Evolutionary conservation across 2,888 invertebrate species (phyloP), one percentile per base, ranked within the genome.

Genomic region (Xestia sexstrigata): DNA sequence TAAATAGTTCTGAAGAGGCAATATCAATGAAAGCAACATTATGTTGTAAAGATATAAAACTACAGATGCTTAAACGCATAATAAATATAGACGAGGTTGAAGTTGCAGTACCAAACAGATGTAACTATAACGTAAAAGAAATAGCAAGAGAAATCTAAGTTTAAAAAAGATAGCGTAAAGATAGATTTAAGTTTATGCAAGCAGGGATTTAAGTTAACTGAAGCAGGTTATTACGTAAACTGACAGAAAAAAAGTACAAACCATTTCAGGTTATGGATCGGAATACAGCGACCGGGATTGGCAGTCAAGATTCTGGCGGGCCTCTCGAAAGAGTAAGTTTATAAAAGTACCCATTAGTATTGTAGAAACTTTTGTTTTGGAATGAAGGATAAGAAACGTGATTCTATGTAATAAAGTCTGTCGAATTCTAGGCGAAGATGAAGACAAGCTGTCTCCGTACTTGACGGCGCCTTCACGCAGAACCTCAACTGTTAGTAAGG

Each of bases 211-310:
- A n/a, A n/a, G n/a, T n/a, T n/a, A n/a, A n/a, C n/a, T n/a, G n/a
- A 73, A 68, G 81, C 82, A 85, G 74, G 74, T 39, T 77, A 42
- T 76, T 45, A 77, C 71, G 68, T 66, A 65, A 85, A 65, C 74
- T 79, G 73, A 82, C 47, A 80, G 86, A 85, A 80, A 79, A 80
- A 76, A 81, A 87, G 85, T 55, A 78, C 81, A 75, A 85, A 83
- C 78, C 89, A 70, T 85, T 90, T 85, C 97, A 97, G 98, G 98
- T 74, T 98, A 98, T 87, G 98, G 98, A 79, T 98, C 98, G 20
- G 98, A 98, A 94, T 97, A 97, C 92, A 98, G 98, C 89, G 98
- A 98, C 82, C 95, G 97, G 79, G 98, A 98, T 83, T 97, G 98
- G 94, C 98, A 97, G 85, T 93, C 97, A 3, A 90, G 95, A 49